Evolutionary conservation across 2,888 invertebrate genomes (phyloP), one percentile per base, ranked within the genome.

Genomic region (Melangyna quadrimaculata): DNA sequence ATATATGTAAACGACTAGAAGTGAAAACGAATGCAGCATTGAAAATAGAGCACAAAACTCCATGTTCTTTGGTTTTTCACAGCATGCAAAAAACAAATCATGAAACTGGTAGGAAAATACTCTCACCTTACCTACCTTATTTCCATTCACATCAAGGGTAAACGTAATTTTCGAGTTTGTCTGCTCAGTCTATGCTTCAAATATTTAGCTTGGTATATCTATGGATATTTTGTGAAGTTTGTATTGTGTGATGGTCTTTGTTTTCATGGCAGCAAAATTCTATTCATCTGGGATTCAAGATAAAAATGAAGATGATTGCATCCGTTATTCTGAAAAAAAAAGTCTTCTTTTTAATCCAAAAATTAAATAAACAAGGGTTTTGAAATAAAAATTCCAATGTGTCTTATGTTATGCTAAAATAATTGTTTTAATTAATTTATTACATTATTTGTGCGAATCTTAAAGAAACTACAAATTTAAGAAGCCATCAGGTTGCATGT

Each of bases 21-120:
- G 35, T 32, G 53, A 79, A 79, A 43, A 55, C 48, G 32, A 83
- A 22, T 59, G 22, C 35, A 59, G 29, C 55, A 59, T 59, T 37
- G 59, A 37, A 59, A 37, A 14, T 37, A 3, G 14, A 69, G 53
- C 69, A 73, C 45, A 73, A 61, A 61, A 59, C 29, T 12, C 35
- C 51, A 37, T 43, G 37, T 70, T 48, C 27, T 77, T 59, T 59
- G 14, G 35, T 59, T 59, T 57, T 59, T 37, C 37, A 22, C 22
- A 59, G 59, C 35, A 59, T 32, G 22, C 35, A 35, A 22, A 57
- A 59, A 59, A 55, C 29, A 55, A 55, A 55, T 55, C 29, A 55
- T 55, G 29, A 17, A 55, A 55, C 29, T 55, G 17, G 27, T 24
- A 7, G 9, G 9, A 12, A 14, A 27, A 53, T 24, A 22, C 43